Percentiles rank a stretch among this genome's conserved stretches.
Evolutionary conservation across 2,888 invertebrate genomes (phyloP).

Genomic region (Archips crataeganus): DNA sequence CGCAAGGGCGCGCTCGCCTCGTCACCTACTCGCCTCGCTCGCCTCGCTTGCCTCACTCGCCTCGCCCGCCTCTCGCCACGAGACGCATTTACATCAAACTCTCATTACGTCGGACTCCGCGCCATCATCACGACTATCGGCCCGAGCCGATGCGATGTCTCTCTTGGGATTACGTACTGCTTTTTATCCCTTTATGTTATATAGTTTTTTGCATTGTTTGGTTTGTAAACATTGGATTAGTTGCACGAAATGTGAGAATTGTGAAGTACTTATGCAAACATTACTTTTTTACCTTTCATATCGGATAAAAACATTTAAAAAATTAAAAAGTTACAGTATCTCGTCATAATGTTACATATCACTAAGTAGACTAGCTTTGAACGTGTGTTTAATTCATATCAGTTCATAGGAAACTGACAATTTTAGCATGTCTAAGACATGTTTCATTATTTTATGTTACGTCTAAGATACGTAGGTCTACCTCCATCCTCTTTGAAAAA

Average conservation of each 20-base stretch:
- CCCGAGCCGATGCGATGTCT: slow-evolving; percentile 48
- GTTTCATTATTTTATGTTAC: too few relatives aligned
- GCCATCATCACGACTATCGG: slow-evolving; percentile 56
- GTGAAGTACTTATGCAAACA: not conserved
- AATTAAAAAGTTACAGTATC: not conserved
- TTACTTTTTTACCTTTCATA: not conserved
- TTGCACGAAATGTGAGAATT: not conserved
- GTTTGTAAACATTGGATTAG: not conserved
- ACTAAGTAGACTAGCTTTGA: not conserved
- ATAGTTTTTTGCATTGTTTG: slow-evolving; percentile 7
- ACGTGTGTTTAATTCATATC: too few relatives aligned
- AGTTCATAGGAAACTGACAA: too few relatives aligned
- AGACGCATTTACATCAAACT: slow-evolving; percentile 76
- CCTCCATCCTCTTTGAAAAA: not conserved
- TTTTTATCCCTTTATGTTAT: slow-evolving; percentile 47
- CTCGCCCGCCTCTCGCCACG: slow-evolving; percentile 47
- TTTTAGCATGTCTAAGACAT: too few relatives aligned
- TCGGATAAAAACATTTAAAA: not conserved
- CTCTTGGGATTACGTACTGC: slow-evolving; percentile 51
- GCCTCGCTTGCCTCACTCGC: slow-evolving; percentile 53
- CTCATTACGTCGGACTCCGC: slow-evolving; percentile 67
- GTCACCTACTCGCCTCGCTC: slow-evolving; percentile 43
- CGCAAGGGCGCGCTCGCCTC: slow-evolving; percentile 43
- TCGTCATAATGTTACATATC: not conserved
- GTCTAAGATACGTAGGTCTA: not conserved